Evolutionary conservation across 2,888 invertebrate species (phyloP).

Genomic region (Lasioglossum morio): DNA sequence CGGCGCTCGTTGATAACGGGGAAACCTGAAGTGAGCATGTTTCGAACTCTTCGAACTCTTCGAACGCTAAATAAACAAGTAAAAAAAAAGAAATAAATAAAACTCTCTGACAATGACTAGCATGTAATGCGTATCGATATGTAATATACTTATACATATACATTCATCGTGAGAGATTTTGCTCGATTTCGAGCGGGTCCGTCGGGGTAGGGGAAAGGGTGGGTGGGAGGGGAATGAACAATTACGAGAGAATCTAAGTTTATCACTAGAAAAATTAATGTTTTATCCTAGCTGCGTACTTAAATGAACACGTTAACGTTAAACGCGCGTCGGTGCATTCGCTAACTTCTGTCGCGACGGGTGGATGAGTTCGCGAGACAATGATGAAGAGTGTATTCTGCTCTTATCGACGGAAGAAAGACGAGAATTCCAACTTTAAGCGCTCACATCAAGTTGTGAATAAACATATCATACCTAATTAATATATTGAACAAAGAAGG

Average conservation of each 20-base stretch:
- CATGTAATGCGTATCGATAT: constrained; percentile 77
- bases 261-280: constrained; percentile 73
- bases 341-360: constrained; percentile 48
- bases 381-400: constrained; percentile 57
- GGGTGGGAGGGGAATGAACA: constrained; percentile 16
- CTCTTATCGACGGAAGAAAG: constrained; percentile 60
- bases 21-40: constrained; percentile 70
- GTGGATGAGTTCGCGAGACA: constrained; percentile 3
- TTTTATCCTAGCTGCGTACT: constrained; percentile 79
- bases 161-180: constrained; percentile 52
- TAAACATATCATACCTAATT: constrained; percentile 84
- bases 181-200: neutral
- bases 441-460: constrained; percentile 85
- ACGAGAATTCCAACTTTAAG: constrained; percentile 78
- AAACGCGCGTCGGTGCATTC: constrained; percentile 58
- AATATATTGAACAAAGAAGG: constrained; percentile 82
- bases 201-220: neutral
- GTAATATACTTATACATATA: constrained; percentile 60
- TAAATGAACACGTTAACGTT: constrained; percentile 68
- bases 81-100: neutral
- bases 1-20: constrained; percentile 29
- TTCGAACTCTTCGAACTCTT: constrained; percentile 74
- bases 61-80: constrained; percentile 69
- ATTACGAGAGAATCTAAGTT: constrained; percentile 53
- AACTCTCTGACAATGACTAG: constrained; percentile 81